phyloP scores from a whole-genome alignment of 1,140 invertebrate species.

The Goniozus legneri region DNA sequence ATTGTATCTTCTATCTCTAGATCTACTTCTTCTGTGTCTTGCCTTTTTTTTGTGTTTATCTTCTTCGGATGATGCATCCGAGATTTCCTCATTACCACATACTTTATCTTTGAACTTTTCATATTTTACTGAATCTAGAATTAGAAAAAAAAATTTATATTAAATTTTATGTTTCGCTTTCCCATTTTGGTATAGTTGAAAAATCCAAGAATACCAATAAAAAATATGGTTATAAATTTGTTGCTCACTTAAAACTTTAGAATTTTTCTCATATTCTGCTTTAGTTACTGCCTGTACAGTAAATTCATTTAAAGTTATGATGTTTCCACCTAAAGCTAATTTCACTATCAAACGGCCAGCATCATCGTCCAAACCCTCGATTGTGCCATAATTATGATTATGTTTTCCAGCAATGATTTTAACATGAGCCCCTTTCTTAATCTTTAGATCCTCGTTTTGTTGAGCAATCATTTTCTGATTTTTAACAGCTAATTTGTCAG shows the following conservation, averaged over 20 bases:
- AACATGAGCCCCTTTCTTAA: constrained; percentile 67
- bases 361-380: constrained; percentile 83
- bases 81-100: constrained; percentile 32
- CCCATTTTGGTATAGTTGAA: too few relatives aligned
- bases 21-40: constrained; percentile 14
- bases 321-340: constrained; percentile 67
- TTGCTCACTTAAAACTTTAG: constrained; percentile 76
- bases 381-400: constrained; percentile 76
- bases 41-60: constrained; percentile 29
- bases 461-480: constrained; percentile 53
- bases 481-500: constrained; percentile 65
- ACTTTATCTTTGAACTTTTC: constrained; percentile 65
- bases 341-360: constrained; percentile 77
- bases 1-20: constrained; percentile 16
- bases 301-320: constrained; percentile 73
- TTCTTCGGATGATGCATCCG: constrained; percentile 18
- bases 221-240: too few relatives aligned
- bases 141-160: too few relatives aligned
- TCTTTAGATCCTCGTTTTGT: constrained; percentile 61
- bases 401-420: constrained; percentile 71
- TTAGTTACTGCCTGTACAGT: constrained; percentile 72
- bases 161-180: too few relatives aligned
- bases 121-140: constrained; percentile 66
- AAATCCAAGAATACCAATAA: too few relatives aligned
- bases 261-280: constrained; percentile 74